Conservation (phyloP, 1,140 invertebrate species). For the Neotoxoptera formosana region DNA sequence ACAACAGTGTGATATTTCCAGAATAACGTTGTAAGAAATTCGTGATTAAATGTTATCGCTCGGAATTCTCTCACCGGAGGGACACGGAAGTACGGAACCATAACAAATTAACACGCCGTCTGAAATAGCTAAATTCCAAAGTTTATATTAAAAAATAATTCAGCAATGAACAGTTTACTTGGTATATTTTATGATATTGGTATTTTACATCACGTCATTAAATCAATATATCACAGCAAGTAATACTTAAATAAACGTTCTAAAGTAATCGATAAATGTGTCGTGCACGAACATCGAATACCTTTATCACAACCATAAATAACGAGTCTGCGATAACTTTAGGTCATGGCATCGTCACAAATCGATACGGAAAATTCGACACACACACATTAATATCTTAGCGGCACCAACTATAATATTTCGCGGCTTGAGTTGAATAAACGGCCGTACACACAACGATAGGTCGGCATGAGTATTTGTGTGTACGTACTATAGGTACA, state of each 20-base stretch:
- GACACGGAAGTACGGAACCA: not conserved
- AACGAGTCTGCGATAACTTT: not conserved
- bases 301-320: not conserved
- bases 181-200: not conserved
- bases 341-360: not conserved
- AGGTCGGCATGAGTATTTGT: not conserved
- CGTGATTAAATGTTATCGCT: not conserved
- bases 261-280: not conserved
- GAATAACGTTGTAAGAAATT: not conserved
- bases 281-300: not conserved
- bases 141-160: not conserved
- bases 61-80: not conserved
- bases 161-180: not conserved
- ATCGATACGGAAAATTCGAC: not conserved
- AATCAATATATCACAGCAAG: not conserved
- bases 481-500: not conserved
- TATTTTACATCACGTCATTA: not conserved
- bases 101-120: not conserved
- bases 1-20: no score
- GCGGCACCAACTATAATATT: not conserved
- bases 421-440: not conserved
- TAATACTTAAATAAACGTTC: not conserved
- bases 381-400: not conserved
- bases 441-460: not conserved
- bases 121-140: not conserved